A percentile compares a stretch with the other conserved stretches of the same genome.
Conservation (phyloP, 2,113 vertebrate genomes). For the Glaucidium brasilianum region DNA sequence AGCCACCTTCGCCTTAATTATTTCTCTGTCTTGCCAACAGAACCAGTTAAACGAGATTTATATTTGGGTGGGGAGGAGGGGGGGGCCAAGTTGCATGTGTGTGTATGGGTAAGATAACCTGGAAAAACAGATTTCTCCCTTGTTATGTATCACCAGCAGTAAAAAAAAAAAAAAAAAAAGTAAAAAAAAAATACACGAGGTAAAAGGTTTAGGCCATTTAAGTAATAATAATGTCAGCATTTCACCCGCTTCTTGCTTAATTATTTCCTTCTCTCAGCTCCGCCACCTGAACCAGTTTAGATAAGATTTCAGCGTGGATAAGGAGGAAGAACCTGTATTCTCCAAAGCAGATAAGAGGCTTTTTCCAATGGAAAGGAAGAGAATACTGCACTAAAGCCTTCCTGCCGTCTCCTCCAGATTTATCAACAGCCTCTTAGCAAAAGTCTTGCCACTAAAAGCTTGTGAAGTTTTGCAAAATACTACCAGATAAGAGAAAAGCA, state of each 20-base stretch:
- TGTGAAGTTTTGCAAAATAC: background rate
- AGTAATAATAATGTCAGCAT: constrained; percentile 71
- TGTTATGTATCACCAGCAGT: background rate
- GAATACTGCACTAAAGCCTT: background rate
- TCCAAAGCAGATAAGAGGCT: constrained; percentile 7
- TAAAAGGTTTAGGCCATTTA: constrained; percentile 59
- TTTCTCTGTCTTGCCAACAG: constrained; percentile 69
- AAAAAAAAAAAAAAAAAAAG: background rate
- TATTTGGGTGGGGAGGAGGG: background rate
- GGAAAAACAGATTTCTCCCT: background rate
- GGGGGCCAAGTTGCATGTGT: background rate
- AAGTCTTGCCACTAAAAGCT: background rate
- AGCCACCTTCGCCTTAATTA: constrained; percentile 73
- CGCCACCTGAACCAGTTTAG: constrained; percentile 65
- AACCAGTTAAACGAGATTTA: constrained; percentile 72
- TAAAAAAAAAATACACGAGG: background rate
- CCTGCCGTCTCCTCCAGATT: background rate
- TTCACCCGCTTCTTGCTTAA: constrained; percentile 66
- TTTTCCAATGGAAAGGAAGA: background rate
- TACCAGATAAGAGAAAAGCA: background rate
- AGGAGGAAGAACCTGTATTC: constrained; percentile 41
- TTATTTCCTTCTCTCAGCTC: constrained; percentile 63
- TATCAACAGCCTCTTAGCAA: background rate
- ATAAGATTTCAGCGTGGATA: constrained; percentile 62
- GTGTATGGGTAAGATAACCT: constrained; percentile 55